phyloP scores from a whole-genome alignment of 2,797 vertebrate species.

The Coranthus polyacanthus region DNA sequence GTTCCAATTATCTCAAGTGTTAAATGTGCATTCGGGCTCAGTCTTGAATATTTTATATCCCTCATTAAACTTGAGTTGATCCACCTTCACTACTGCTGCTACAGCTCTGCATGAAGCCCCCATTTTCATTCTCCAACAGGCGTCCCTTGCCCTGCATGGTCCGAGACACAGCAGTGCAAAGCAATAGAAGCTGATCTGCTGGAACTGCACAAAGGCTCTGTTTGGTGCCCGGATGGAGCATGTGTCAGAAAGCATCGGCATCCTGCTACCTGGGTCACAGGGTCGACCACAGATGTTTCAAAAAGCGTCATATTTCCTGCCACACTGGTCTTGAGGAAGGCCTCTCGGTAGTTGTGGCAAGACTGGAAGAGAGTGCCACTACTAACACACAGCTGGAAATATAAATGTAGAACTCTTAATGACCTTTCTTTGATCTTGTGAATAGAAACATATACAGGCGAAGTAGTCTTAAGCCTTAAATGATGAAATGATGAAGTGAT shows the following conservation, averaged over 20 bases:
- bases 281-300: constrained; percentile 1
- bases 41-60: constrained; percentile 73
- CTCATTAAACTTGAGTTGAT: constrained; percentile 58
- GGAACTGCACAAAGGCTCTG: not conserved
- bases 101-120: constrained; percentile 36
- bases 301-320: not conserved
- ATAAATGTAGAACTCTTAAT: too few species aligned
- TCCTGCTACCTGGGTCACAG: not conserved
- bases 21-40: constrained; percentile 55
- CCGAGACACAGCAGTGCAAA: constrained; percentile 7
- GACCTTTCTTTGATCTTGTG: too few species aligned
- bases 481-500: too few species aligned
- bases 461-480: too few species aligned
- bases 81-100: constrained; percentile 33
- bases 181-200: not conserved
- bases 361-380: too few species aligned
- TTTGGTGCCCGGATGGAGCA: not conserved
- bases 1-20: constrained; percentile 74
- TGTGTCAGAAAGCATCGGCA: too few species aligned
- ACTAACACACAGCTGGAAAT: too few species aligned
- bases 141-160: constrained; percentile 4
- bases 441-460: too few species aligned
- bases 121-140: constrained; percentile 31
- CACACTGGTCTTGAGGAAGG: not conserved
- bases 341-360: not conserved